Conservation (phyloP, 2,113 vertebrate genomes). For the Pterocles orientalis region DNA sequence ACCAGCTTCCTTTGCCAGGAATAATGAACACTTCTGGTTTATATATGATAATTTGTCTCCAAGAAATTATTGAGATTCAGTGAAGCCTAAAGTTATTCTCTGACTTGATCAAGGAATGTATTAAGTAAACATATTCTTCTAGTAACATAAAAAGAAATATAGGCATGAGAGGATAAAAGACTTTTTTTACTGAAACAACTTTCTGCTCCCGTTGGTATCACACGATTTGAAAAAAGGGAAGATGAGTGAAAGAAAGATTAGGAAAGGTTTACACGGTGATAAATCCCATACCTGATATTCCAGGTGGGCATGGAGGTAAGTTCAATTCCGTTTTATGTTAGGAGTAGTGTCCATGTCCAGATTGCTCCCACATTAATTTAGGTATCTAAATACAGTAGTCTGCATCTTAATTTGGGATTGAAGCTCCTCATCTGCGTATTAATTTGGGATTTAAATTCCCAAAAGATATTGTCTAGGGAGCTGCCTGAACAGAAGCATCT, state of each 20-base stretch:
- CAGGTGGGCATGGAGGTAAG: not conserved
- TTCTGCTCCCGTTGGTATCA: not conserved
- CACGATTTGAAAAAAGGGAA: not conserved
- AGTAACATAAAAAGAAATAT: not conserved
- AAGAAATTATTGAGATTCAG: not conserved
- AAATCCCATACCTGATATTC: not conserved
- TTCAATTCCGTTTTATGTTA: not conserved
- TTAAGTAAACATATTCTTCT: not conserved
- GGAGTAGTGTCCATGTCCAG: rapidly evolving
- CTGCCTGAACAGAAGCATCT: not conserved
- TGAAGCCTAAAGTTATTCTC: not conserved
- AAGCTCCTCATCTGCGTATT: not conserved
- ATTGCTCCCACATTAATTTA: not conserved
- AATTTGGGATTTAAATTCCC: not conserved
- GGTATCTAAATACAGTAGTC: not conserved
- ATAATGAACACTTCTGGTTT: not conserved
- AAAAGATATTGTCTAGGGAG: not conserved
- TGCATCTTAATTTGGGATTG: not conserved
- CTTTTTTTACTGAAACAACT: not conserved
- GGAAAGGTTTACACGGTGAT: not conserved
- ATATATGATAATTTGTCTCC: not conserved
- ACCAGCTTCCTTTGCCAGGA: not conserved
- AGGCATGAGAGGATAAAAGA: rapidly evolving
- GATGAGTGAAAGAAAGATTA: not conserved
- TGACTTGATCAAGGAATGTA: not conserved